Evolutionary conservation across 2,888 invertebrate genomes (phyloP).

Genomic region (Drosophila suboccidentalis): DNA sequence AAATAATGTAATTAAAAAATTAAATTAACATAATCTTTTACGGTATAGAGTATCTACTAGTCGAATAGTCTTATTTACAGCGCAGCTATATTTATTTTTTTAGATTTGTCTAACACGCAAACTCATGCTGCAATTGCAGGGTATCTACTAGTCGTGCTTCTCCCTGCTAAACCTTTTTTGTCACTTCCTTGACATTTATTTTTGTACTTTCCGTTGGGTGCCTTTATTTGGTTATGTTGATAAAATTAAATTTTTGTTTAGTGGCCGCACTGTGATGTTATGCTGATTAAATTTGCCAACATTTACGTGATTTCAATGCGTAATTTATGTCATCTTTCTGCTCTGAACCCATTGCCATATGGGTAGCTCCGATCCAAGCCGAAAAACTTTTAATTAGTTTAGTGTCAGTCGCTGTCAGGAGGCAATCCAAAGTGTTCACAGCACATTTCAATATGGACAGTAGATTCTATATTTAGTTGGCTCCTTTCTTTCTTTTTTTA

Average conservation of each 20-base stretch:
- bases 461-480: conserved; percentile 5
- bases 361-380: conserved; percentile 25
- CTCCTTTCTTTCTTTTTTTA: not conserved
- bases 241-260: conserved; percentile 77
- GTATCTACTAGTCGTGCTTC: not conserved
- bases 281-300: conserved; percentile 76
- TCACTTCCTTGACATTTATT: conserved; percentile 16
- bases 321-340: conserved; percentile 62
- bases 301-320: conserved; percentile 80
- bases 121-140: not conserved
- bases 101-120: not conserved
- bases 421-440: conserved; percentile 31
- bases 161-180: too few relatives aligned
- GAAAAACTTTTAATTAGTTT: conserved; percentile 76
- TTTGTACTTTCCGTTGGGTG: conserved; percentile 27
- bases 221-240: conserved; percentile 74
- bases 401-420: conserved; percentile 51
- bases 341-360: conserved; percentile 51
- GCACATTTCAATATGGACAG: conserved; percentile 22
- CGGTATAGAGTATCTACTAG: too few relatives aligned
- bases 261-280: conserved; percentile 63
- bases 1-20: too few relatives aligned
- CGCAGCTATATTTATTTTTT: not conserved
- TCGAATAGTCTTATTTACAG: too few relatives aligned
- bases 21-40: too few relatives aligned